A percentile compares a stretch with the other conserved stretches of the same genome.
Conservation (phyloP, 2,113 vertebrate species). For the Limanda limanda region DNA sequence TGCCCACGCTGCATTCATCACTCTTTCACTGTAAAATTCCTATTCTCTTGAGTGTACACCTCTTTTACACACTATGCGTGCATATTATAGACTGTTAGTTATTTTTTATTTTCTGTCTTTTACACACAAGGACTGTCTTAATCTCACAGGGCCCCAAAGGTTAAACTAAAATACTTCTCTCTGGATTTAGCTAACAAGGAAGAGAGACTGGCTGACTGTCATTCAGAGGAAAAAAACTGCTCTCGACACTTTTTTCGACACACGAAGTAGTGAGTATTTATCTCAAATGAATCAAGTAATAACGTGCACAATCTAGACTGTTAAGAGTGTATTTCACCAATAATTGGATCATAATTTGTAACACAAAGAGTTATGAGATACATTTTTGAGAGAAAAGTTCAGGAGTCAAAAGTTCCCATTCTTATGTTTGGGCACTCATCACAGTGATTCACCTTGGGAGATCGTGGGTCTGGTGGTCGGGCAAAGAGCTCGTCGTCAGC, state of each 20-base stretch:
- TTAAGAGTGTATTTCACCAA: too few species aligned
- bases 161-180: slow-evolving; percentile 22
- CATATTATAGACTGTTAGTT: slow-evolving; percentile 13
- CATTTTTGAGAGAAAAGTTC: background rate
- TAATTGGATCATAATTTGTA: too few species aligned
- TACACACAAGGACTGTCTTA: slow-evolving; percentile 14
- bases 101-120: slow-evolving; percentile 27
- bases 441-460: slow-evolving; percentile 88
- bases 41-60: slow-evolving; percentile 44
- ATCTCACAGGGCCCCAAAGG: slow-evolving; percentile 24
- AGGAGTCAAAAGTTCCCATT: too few species aligned
- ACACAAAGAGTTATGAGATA: too few species aligned
- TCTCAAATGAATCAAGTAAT: background rate
- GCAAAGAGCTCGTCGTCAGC: slow-evolving; percentile 98
- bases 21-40: slow-evolving; percentile 41
- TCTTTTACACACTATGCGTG: slow-evolving; percentile 35
- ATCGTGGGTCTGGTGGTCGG: slow-evolving; percentile 97
- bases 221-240: background rate
- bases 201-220: background rate
- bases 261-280: too few species aligned
- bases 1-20: slow-evolving; percentile 67
- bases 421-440: background rate
- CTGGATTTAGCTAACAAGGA: slow-evolving; percentile 29
- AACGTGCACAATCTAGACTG: background rate
- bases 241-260: too few species aligned